Percentiles rank a stretch among this genome's conserved stretches.
phyloP scores from a whole-genome alignment of 2,797 vertebrate genomes.

The Mus spretus region DNA sequence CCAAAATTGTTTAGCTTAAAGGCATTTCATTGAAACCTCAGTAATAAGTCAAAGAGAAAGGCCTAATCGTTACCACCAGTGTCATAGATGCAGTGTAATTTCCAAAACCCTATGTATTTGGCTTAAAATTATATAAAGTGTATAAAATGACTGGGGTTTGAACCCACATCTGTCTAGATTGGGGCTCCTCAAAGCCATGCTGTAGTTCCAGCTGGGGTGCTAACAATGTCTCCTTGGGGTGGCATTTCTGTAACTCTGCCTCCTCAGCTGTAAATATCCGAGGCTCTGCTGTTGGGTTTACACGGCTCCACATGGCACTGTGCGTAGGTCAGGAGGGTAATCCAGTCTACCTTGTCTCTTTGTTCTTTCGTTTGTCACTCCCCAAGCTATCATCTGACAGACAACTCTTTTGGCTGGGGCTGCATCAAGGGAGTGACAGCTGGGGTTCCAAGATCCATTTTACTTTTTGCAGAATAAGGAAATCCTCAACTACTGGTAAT shows the following conservation, averaged over 20 bases:
- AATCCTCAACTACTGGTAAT: neutral
- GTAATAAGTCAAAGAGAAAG: neutral
- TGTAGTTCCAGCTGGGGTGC: neutral
- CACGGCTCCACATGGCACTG: neutral
- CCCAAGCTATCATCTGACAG: neutral
- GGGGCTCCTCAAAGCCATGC: neutral
- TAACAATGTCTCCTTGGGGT: neutral
- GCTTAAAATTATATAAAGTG: neutral
- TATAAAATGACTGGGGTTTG: neutral
- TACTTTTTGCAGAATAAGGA: slow-evolving; percentile 47
- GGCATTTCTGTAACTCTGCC: slow-evolving; percentile 11
- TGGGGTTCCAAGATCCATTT: neutral
- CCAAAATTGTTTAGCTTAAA: slow-evolving; percentile 3
- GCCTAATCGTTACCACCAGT: neutral
- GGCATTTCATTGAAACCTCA: slow-evolving; percentile 40
- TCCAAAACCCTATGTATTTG: neutral
- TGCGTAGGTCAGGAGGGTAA: neutral
- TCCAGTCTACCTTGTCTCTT: neutral
- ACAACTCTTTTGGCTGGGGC: neutral
- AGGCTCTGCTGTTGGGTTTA: neutral
- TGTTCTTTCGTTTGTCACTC: neutral
- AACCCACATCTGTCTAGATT: neutral
- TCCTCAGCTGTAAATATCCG: neutral
- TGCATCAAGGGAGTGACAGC: neutral
- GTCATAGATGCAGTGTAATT: neutral